These are phyloP conservation scores for Caenorhabditis auriculariae DNA, from an alignment of 2,888 invertebrate species.

Conservation along the genomic window DNA sequence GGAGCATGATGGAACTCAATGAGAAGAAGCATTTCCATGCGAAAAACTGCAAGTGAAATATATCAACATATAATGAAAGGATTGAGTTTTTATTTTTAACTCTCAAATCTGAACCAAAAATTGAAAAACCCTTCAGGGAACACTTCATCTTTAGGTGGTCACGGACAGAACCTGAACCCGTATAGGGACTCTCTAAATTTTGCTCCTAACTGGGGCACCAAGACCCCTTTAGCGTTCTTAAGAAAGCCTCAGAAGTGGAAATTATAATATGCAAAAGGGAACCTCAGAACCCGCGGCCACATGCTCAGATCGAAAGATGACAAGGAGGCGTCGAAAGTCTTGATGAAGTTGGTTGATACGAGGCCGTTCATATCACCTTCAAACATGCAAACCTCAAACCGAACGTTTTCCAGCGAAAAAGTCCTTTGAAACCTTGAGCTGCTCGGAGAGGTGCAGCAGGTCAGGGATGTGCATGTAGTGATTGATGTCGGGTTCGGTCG, in stretches of 20 bases:
- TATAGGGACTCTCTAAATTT: too few species aligned
- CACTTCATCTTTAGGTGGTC: too few species aligned
- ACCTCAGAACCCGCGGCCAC: conserved; percentile 63
- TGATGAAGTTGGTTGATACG: conserved; percentile 74
- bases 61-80: too few species aligned
- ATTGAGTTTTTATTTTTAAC: too few species aligned
- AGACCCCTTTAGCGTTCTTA: background rate
- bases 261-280: background rate
- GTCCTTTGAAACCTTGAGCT: conserved; percentile 74
- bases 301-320: conserved; percentile 66
- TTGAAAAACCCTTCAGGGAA: too few species aligned
- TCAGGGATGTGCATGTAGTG: conserved; percentile 91
- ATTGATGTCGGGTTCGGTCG: conserved; percentile 88
- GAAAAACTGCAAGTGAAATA: too few species aligned
- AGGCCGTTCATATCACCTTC: conserved; percentile 74
- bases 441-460: conserved; percentile 77
- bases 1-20: too few species aligned
- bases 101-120: too few species aligned
- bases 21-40: too few species aligned
- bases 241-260: background rate
- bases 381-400: conserved; percentile 71
- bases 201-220: too few species aligned
- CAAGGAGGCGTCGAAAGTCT: conserved; percentile 69
- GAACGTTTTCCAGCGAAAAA: background rate
- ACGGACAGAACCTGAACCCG: too few species aligned